A percentile compares a stretch with the other conserved stretches of the same genome.
These are phyloP conservation scores for Nasonia longicornis DNA, from an alignment of 1,140 invertebrate genomes.

Conservation along the genomic window DNA sequence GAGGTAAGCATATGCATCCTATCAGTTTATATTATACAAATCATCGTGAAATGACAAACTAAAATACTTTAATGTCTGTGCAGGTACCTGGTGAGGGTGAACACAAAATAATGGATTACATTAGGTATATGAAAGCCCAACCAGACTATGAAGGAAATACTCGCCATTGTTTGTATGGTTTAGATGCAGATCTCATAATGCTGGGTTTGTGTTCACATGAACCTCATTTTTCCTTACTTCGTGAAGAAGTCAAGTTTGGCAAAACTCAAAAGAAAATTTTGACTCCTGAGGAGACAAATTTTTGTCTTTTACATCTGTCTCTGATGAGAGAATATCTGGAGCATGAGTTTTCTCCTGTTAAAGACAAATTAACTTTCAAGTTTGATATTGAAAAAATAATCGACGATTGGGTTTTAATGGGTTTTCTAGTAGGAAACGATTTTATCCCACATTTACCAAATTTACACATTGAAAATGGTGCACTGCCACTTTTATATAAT, in stretches of 20 bases:
- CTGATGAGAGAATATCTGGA: constrained; percentile 93
- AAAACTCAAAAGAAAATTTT: constrained; percentile 72
- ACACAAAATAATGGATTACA: constrained; percentile 99
- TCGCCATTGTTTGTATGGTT: constrained; percentile 93
- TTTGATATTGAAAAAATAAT: constrained; percentile 87
- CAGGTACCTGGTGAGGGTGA: constrained; percentile 96
- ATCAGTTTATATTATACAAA: constrained; percentile 33
- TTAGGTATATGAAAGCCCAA: constrained; percentile 86
- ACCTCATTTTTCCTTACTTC: constrained; percentile 90
- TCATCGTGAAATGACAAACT: constrained; percentile 24
- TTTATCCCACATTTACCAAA: constrained; percentile 96
- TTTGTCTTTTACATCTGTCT: constrained; percentile 92
- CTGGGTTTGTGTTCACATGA: constrained; percentile 94
- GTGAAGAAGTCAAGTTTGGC: constrained; percentile 90
- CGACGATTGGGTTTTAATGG: constrained; percentile 90
- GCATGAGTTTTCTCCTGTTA: constrained; percentile 87
- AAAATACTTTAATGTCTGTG: constrained; percentile 25
- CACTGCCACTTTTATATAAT: constrained; percentile 86
- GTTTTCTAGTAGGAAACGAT: constrained; percentile 96
- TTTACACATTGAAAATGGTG: constrained; percentile 92
- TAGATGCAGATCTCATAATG: constrained; percentile 98
- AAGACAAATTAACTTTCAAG: constrained; percentile 74
- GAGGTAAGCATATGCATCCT: constrained; percentile 72
- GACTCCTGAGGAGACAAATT: constrained; percentile 90
- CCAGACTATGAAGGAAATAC: constrained; percentile 89